Percentiles rank a stretch among this genome's conserved stretches.
Evolutionary conservation across 92 coral and sea anemone species (phyloP).

Genomic region (Muricea muricata): DNA sequence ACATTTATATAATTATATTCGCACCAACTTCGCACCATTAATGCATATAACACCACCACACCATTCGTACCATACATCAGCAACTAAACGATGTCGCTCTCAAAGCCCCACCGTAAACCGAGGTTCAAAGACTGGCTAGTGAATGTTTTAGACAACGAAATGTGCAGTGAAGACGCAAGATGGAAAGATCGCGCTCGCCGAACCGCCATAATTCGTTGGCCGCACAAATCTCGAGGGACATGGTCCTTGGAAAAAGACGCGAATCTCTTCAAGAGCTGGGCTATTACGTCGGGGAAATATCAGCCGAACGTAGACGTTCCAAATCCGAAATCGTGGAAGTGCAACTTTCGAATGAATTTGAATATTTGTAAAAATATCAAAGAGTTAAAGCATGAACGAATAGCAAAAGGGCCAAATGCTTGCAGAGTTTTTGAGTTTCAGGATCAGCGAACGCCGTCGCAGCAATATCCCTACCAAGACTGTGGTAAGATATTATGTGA

Average conservation of each 20-base stretch:
- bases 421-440: conserved; percentile 17
- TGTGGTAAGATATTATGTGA: not conserved
- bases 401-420: conserved; percentile 23
- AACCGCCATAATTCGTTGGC: conserved; percentile 27
- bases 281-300: conserved; percentile 25
- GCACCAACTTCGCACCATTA: too few relatives aligned
- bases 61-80: not conserved
- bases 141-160: not conserved
- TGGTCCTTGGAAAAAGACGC: conserved; percentile 40
- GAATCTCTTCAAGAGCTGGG: conserved; percentile 26
- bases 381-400: not conserved
- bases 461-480: not conserved
- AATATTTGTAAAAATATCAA: conserved; percentile 34
- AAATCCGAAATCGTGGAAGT: conserved; percentile 44
- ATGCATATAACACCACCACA: too few relatives aligned
- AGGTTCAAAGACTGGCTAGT: conserved; percentile 31
- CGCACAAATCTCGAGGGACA: conserved; percentile 34
- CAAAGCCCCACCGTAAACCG: conserved; percentile 15
- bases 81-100: not conserved
- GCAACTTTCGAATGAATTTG: conserved; percentile 41
- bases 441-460: not conserved
- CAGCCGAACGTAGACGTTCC: not conserved
- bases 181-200: not conserved
- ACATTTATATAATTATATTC: not conserved
- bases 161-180: conserved; percentile 25